Evolutionary conservation across 1,140 invertebrate genomes (phyloP), one percentile per base, ranked within the genome.

Genomic region (Hestina assimilis): DNA sequence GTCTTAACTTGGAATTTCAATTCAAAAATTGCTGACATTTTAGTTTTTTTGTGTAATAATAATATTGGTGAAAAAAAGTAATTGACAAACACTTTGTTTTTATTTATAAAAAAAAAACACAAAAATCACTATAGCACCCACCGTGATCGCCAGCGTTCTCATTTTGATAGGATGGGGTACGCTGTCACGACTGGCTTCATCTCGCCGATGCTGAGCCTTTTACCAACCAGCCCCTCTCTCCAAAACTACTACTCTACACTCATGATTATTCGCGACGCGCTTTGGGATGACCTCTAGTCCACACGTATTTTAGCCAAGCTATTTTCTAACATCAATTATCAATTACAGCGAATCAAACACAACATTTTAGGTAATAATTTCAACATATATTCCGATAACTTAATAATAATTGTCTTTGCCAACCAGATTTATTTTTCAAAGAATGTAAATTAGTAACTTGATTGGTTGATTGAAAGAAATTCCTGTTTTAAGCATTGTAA

Each of bases 61-160:
- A n/a, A n/a, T n/a, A n/a, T n/a, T n/a, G n/a, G n/a, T n/a, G n/a
- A n/a, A n/a, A n/a, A n/a, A n/a, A n/a, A n/a, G n/a, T n/a, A n/a
- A n/a, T 17, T 21, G 11, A 14, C 8, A 35, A 45, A 12, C 51
- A 54, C 50, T n/a, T 52, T 40, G 23, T 56, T 20, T 38, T 26
- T 28, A 19, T 7, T 23, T 31, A 28, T 23, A 26, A 29, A 15
- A 12, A 46, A 43, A 59, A 45, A 31, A 62, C 35, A 63, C n/a
- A n/a, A 69, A 72, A 72, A 64, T 53, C 71, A 76, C 68, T 53
- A 61, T 31, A 50, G 29, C 67, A 79, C 75, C 68, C 71, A 79
- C 75, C 75, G 69, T 79, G 26, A 79, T 59, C 56, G 72, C 64
- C 66, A 75, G 72, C 72, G 75, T 74, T 67, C 75, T 75, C 75